Conservation (phyloP, 1,140 invertebrate species). For the Temnothorax nylanderi region DNA sequence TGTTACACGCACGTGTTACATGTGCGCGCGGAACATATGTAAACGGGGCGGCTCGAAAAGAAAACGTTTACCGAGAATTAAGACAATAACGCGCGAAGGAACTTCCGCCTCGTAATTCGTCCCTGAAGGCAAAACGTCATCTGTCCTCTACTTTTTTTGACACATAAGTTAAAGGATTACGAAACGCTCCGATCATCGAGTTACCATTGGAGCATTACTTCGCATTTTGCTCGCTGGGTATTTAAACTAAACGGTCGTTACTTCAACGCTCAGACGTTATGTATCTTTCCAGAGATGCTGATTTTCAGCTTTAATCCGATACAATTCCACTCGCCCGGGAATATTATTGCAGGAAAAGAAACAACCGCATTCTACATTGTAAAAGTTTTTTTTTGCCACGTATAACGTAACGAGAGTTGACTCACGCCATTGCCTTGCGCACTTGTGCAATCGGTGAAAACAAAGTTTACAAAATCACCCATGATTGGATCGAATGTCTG, state of each 20-base stretch:
- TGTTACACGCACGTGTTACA: background rate
- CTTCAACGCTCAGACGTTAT: background rate
- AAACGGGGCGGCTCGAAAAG: constrained; percentile 7
- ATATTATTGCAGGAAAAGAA: background rate
- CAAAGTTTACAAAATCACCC: constrained; percentile 55
- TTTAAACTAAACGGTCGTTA: background rate
- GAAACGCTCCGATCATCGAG: background rate
- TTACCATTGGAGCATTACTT: too few species aligned
- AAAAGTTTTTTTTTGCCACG: constrained; percentile 31
- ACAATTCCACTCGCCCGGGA: background rate
- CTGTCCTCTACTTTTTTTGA: background rate
- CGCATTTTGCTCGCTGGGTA: background rate
- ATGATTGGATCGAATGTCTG: constrained; percentile 1
- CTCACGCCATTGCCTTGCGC: constrained; percentile 27
- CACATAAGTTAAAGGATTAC: background rate
- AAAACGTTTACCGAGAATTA: background rate
- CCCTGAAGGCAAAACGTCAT: constrained; percentile 23
- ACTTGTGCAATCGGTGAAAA: constrained; percentile 57
- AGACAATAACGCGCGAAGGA: constrained; percentile 34
- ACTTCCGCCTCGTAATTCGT: constrained; percentile 43
- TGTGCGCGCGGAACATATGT: background rate
- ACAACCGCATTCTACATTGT: constrained; percentile 9
- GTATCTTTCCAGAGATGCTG: background rate
- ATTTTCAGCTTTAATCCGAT: constrained; percentile 17
- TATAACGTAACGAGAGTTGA: constrained; percentile 52